Evolutionary conservation across 2,888 invertebrate species (phyloP).

Genomic region (Masnerella sp.): DNA sequence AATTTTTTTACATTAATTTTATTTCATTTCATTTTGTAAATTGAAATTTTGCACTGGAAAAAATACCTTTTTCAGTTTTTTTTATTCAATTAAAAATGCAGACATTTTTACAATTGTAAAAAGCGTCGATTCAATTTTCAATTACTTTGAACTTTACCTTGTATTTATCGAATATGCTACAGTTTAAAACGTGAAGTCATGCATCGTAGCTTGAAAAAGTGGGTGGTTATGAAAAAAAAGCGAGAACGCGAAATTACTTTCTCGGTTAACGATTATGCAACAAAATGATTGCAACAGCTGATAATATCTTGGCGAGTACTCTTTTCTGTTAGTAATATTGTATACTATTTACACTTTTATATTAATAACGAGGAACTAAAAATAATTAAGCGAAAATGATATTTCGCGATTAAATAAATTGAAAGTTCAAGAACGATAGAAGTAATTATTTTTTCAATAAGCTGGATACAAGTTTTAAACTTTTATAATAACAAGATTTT

Average conservation of each 20-base stretch:
- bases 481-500: no score
- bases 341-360: no score
- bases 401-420: no score
- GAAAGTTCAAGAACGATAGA: no score
- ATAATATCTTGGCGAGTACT: neutral
- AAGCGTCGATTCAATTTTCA: constrained; percentile 3
- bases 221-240: neutral
- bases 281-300: neutral
- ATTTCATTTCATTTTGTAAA: no score
- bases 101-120: neutral
- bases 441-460: no score
- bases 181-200: constrained; percentile 1
- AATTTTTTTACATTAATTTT: no score
- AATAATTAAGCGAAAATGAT: no score
- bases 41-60: neutral
- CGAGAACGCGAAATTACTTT: constrained; percentile 8
- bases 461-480: no score
- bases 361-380: no score
- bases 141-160: constrained; percentile 7
- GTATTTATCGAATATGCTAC: neutral
- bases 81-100: neutral
- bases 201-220: neutral
- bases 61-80: no score
- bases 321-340: no score
- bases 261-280: constrained; percentile 6